A percentile compares a stretch with the other conserved stretches of the same genome.
phyloP scores from a whole-genome alignment of 2,113 vertebrate genomes.

The Chamaea fasciata region DNA sequence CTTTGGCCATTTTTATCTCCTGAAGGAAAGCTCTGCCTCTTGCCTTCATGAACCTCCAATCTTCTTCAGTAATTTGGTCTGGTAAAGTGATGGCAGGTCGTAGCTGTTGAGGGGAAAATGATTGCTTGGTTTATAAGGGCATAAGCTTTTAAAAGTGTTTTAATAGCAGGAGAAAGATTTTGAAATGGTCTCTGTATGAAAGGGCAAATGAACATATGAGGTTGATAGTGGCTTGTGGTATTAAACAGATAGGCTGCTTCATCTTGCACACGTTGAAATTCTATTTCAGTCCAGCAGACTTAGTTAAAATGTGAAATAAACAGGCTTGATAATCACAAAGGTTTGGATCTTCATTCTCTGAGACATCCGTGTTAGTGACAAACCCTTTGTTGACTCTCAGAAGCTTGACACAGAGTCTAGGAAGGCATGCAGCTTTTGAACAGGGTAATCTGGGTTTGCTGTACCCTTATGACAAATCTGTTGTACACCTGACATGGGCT shows the following conservation, averaged over 20 bases:
- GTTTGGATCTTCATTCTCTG: neutral
- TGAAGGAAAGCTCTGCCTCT: neutral
- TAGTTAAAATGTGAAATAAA: constrained; percentile 11
- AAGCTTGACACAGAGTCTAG: neutral
- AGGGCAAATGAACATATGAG: neutral
- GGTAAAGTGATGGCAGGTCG: neutral
- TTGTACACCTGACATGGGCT: neutral
- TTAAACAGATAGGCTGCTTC: constrained; percentile 3
- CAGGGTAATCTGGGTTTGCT: neutral
- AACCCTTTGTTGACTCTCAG: neutral
- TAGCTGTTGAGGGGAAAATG: neutral
- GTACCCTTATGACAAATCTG: neutral
- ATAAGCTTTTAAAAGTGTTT: constrained; percentile 23
- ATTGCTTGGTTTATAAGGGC: constrained; percentile 3
- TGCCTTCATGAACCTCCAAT: neutral
- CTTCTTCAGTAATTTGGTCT: neutral
- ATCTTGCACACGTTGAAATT: neutral
- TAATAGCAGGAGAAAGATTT: constrained; percentile 34
- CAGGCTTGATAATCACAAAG: neutral
- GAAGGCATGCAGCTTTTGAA: neutral
- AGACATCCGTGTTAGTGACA: neutral
- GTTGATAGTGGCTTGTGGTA: neutral
- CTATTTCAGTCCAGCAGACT: neutral
- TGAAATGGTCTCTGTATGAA: neutral
- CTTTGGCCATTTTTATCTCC: neutral